Evolutionary conservation across 2,797 vertebrate genomes (phyloP), one percentile per base, ranked within the genome.

Genomic region (Pangasius macronema): DNA sequence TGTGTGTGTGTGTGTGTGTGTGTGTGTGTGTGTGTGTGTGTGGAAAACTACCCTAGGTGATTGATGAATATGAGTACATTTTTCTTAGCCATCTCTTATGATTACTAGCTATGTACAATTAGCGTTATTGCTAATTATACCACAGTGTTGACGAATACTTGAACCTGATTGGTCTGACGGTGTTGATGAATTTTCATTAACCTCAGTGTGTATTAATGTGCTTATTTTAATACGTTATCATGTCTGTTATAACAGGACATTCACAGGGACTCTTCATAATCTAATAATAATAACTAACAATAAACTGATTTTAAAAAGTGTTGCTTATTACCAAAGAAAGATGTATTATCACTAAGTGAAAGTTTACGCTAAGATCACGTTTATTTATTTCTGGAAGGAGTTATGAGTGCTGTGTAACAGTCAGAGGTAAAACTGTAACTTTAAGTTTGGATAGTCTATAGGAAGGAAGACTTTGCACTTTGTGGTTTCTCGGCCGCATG

Each of bases 361-460:
- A n/a, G 24, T 53, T 76, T 53, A 53, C 46, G 18, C n/a, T 18
- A 8, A n/a, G 72, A n/a, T 30, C 53, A 18, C 30, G 46, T 53
- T 51, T 51, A 51, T 72, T 72, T 39, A 11, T 39, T 72, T 76
- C n/a, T 51, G 2, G 27, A 51, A 76, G 73, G 36, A 68, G 20
- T 72, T 53, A 76, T 76, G 14, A 30, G 46, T 51, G 27, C 73
- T 76, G 30, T 76, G 22, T 75, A 75, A 75, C 11, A 75, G 72
- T 6, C 72, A 73, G 24, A 14, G 72, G 27, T 49, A 49, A 76
- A 53, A 49, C n/a, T 30, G 27, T 76, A 76, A 53, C 46, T 53
- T 53, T 18, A 51, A 1, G 27, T 6, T 75, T 42, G 42, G 42
- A 42, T 75, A 27, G 72, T n/a, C 18, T 20, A 39, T 72, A 42